A percentile compares a stretch with the other conserved stretches of the same genome.
These are phyloP conservation scores for Falco biarmicus DNA, from an alignment of 2,797 vertebrate species.

Conservation along the genomic window DNA sequence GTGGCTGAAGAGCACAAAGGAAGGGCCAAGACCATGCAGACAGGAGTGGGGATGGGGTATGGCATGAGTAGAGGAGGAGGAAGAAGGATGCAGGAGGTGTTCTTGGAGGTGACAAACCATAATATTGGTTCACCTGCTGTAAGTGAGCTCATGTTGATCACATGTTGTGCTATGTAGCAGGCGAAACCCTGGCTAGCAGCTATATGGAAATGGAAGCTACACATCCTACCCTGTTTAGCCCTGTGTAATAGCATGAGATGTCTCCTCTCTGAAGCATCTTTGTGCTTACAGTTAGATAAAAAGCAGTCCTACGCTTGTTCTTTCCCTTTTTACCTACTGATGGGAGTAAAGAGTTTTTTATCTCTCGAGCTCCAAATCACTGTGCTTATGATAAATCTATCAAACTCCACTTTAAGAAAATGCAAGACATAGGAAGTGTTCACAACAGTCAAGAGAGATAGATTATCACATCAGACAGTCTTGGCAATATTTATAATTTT, in stretches of 20 bases:
- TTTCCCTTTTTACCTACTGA: background rate
- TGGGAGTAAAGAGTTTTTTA: constrained; percentile 24
- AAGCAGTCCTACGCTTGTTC: background rate
- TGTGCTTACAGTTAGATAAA: background rate
- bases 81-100: background rate
- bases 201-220: background rate
- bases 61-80: background rate
- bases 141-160: background rate
- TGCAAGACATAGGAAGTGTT: background rate
- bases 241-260: background rate
- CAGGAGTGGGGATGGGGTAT: background rate
- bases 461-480: constrained; percentile 29
- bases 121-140: background rate
- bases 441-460: constrained; percentile 8
- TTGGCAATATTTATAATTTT: constrained; percentile 42
- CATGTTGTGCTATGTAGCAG: background rate
- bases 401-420: background rate
- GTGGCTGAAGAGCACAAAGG: background rate
- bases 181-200: background rate
- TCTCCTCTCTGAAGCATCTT: background rate
- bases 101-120: background rate
- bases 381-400: background rate
- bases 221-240: background rate
- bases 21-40: background rate
- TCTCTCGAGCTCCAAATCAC: background rate